These are phyloP conservation scores for Drepanosiphum platanoidis DNA, from an alignment of 2,888 invertebrate species.

Conservation along the genomic window DNA sequence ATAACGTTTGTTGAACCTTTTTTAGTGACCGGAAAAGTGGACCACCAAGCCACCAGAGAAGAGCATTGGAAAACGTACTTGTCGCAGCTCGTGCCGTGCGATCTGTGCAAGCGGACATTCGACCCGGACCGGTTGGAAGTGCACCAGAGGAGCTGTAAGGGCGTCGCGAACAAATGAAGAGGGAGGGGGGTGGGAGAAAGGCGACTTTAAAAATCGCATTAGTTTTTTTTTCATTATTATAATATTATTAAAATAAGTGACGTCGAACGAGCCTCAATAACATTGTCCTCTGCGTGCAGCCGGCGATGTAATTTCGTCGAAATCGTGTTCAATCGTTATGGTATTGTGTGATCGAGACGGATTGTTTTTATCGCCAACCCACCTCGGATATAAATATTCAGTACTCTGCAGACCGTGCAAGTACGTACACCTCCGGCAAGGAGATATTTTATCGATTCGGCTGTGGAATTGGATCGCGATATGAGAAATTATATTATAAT, in stretches of 20 bases:
- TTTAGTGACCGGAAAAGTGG: constrained; percentile 65
- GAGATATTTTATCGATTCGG: too few species aligned
- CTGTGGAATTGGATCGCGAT: too few species aligned
- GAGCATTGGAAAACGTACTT: constrained; percentile 72
- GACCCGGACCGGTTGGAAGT: constrained; percentile 73
- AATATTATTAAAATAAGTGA: not conserved
- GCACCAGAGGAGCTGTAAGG: constrained; percentile 73
- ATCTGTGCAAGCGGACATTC: constrained; percentile 73
- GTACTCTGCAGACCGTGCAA: too few species aligned
- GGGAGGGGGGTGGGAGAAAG: not conserved
- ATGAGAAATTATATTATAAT: too few species aligned
- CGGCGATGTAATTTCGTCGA: too few species aligned
- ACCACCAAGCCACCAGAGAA: constrained; percentile 64
- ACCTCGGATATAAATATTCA: too few species aligned
- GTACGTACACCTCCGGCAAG: too few species aligned
- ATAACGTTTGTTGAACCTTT: too few species aligned
- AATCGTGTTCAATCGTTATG: too few species aligned
- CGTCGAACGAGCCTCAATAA: not conserved
- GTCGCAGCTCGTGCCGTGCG: constrained; percentile 71
- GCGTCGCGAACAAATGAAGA: constrained; percentile 62
- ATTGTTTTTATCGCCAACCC: too few species aligned
- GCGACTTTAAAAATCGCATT: not conserved
- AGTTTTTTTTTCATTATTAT: not conserved
- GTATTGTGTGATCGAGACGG: too few species aligned
- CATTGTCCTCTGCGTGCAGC: not conserved